These are phyloP conservation scores for Hylaea fasciaria DNA, from an alignment of 2,888 invertebrate species.

Conservation along the genomic window DNA sequence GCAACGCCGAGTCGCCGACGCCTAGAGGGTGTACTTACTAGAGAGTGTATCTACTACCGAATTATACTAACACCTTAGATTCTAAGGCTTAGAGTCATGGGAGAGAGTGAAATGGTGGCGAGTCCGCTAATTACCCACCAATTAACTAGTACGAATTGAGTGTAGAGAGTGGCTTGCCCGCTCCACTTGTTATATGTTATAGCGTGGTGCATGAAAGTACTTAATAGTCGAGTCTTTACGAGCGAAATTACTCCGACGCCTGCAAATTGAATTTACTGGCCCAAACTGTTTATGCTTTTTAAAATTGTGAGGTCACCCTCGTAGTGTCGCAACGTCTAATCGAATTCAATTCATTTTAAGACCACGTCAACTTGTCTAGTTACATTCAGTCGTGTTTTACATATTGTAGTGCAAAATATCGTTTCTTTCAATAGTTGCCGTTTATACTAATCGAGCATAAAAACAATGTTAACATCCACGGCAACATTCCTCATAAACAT, in stretches of 20 bases:
- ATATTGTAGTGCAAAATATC: slow-evolving; percentile 13
- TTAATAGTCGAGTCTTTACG: slow-evolving; percentile 65
- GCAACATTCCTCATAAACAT: slow-evolving; percentile 16
- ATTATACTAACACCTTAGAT: slow-evolving; percentile 14
- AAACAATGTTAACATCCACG: slow-evolving; percentile 13
- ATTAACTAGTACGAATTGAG: slow-evolving; percentile 78
- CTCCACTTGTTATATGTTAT: slow-evolving; percentile 83
- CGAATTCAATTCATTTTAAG: slow-evolving; percentile 23
- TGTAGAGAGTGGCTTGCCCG: slow-evolving; percentile 80
- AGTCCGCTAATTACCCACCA: slow-evolving; percentile 73
- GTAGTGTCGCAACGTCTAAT: slow-evolving; percentile 24
- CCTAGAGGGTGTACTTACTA: too few species aligned
- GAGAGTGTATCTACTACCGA: background rate
- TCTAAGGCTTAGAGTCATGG: slow-evolving; percentile 28
- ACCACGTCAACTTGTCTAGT: slow-evolving; percentile 10
- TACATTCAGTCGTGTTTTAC: slow-evolving; percentile 7
- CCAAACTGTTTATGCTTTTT: slow-evolving; percentile 48
- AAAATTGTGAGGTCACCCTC: slow-evolving; percentile 26
- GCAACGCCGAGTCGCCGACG: background rate
- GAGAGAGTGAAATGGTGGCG: slow-evolving; percentile 75
- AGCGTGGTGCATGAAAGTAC: slow-evolving; percentile 77
- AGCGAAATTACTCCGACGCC: slow-evolving; percentile 58
- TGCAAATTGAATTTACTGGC: slow-evolving; percentile 55
- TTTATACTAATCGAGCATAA: slow-evolving; percentile 22
- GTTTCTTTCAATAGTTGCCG: slow-evolving; percentile 3